Evolutionary conservation across 2,113 vertebrate genomes (phyloP).

Genomic region (Diglossa brunneiventris): DNA sequence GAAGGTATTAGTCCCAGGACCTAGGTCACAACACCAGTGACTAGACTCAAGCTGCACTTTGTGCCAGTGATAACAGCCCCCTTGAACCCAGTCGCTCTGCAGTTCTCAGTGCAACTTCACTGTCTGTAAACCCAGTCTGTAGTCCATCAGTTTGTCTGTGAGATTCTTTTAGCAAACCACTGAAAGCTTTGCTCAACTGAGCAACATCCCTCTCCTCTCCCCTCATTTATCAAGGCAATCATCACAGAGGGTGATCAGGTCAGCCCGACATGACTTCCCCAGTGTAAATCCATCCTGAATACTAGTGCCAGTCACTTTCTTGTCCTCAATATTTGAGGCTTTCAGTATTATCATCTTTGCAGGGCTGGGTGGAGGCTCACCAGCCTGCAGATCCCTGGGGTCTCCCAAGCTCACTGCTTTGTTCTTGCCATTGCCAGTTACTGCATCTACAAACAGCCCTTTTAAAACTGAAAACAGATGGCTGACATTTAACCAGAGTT

Average conservation of each 20-base stretch:
- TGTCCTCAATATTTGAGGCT: not conserved
- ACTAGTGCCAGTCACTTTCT: not conserved
- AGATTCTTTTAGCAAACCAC: not conserved
- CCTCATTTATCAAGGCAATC: not conserved
- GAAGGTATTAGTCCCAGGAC: not conserved
- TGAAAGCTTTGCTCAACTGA: not conserved
- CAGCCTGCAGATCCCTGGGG: not conserved
- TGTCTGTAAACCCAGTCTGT: too few species aligned
- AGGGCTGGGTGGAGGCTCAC: not conserved
- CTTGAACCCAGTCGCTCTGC: not conserved
- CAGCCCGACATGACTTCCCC: not conserved
- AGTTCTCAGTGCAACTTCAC: fast-evolving
- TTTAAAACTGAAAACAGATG: not conserved
- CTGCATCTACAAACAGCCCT: not conserved
- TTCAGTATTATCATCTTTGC: not conserved
- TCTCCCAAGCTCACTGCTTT: not conserved
- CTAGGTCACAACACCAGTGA: not conserved
- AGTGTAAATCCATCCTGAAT: not conserved
- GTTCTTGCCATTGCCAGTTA: not conserved
- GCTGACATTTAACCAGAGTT: not conserved
- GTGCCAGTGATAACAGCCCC: not conserved
- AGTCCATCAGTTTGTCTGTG: not conserved
- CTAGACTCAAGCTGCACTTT: not conserved
- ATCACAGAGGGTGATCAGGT: not conserved
- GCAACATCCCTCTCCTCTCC: not conserved